Conservation (phyloP, 2,888 invertebrate genomes). For the Anticlea derivata region DNA sequence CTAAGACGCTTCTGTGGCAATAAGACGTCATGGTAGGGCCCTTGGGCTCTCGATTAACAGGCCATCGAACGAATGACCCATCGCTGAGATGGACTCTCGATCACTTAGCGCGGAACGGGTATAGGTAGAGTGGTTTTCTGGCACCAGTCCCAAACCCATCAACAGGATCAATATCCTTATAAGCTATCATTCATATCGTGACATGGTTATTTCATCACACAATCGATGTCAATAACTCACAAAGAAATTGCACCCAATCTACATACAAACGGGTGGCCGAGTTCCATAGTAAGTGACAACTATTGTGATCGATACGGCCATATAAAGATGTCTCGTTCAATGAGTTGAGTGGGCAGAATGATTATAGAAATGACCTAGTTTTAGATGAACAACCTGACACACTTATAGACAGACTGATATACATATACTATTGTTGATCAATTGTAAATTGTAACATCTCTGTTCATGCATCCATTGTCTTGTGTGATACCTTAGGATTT, state of each 20-base stretch:
- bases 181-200: too few relatives aligned
- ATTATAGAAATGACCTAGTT: conserved; percentile 18
- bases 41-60: too few relatives aligned
- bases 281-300: conserved; percentile 23
- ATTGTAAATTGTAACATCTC: conserved; percentile 6
- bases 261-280: conserved; percentile 26
- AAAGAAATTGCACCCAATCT: conserved; percentile 22
- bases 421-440: conserved; percentile 16
- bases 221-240: conserved; percentile 15
- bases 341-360: conserved; percentile 13
- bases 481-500: background rate
- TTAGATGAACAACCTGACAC: conserved; percentile 18
- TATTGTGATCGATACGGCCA: conserved; percentile 20
- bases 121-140: too few relatives aligned
- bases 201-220: conserved; percentile 1
- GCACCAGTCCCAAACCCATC: too few relatives aligned
- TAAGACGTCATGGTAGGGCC: too few relatives aligned
- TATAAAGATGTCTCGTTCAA: conserved; percentile 14
- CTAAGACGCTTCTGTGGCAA: too few relatives aligned
- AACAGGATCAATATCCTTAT: too few relatives aligned
- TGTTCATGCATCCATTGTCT: background rate
- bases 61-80: too few relatives aligned
- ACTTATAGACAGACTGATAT: conserved; percentile 1
- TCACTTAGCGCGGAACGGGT: too few relatives aligned
- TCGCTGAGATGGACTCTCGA: too few relatives aligned